These are phyloP conservation scores for Drosophila setifemur DNA, from an alignment of 1,140 invertebrate species.

Conservation along the genomic window DNA sequence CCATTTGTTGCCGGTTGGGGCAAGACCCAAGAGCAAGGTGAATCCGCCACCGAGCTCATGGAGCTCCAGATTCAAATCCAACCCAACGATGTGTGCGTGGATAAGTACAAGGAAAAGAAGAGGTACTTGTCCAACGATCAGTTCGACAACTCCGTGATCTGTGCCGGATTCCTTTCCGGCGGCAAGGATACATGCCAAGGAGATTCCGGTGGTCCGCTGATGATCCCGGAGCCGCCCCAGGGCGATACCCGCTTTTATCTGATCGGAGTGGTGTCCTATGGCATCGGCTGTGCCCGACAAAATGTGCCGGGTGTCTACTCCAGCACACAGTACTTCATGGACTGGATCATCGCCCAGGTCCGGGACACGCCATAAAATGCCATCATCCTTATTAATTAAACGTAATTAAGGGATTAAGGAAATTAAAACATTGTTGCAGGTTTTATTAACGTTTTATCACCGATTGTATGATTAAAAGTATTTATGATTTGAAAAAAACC, in stretches of 20 bases:
- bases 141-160: constrained; percentile 85
- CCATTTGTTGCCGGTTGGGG: constrained; percentile 91
- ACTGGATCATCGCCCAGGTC: constrained; percentile 78
- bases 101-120: constrained; percentile 84
- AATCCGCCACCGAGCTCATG: constrained; percentile 85
- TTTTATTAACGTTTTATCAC: too few species aligned
- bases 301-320: constrained; percentile 90
- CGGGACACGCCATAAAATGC: constrained; percentile 25
- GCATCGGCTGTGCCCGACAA: constrained; percentile 86
- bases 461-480: too few species aligned
- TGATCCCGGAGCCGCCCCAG: constrained; percentile 83
- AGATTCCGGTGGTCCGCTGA: constrained; percentile 92
- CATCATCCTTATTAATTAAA: constrained; percentile 8
- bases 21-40: constrained; percentile 83
- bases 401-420: too few species aligned
- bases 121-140: constrained; percentile 85
- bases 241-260: constrained; percentile 83
- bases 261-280: constrained; percentile 88
- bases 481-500: neutral
- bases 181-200: constrained; percentile 92
- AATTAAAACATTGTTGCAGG: too few species aligned
- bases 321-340: constrained; percentile 85
- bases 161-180: constrained; percentile 88
- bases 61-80: constrained; percentile 89
- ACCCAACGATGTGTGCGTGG: constrained; percentile 85